These are phyloP conservation scores for Calyptommatus sinebrachiatus DNA, from an alignment of 2,113 vertebrate genomes.

Conservation along the genomic window DNA sequence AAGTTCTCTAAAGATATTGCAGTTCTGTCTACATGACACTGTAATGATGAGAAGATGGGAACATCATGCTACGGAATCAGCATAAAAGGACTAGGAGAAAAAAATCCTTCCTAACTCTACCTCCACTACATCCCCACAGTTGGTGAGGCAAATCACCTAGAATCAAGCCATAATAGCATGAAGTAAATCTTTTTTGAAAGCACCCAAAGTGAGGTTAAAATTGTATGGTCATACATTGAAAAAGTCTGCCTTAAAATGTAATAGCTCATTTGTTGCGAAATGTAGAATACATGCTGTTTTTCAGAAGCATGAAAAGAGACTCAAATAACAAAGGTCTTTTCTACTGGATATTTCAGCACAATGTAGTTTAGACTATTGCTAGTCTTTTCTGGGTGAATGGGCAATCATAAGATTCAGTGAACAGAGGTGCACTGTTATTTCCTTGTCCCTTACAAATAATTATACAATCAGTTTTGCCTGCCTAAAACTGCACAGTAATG, in stretches of 20 bases:
- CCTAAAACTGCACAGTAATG: not conserved
- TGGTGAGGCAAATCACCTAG: too few species aligned
- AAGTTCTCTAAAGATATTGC: too few species aligned
- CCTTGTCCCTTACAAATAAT: not conserved
- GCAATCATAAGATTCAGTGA: conserved; percentile 1
- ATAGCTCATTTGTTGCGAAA: not conserved
- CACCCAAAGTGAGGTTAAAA: not conserved
- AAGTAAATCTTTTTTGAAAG: too few species aligned
- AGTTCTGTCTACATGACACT: too few species aligned
- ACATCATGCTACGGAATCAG: too few species aligned
- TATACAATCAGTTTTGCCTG: not conserved
- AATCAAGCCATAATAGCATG: too few species aligned
- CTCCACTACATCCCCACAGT: too few species aligned
- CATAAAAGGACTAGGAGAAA: too few species aligned
- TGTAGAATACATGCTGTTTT: not conserved
- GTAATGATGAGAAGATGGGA: too few species aligned
- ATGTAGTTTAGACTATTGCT: not conserved
- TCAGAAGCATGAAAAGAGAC: not conserved
- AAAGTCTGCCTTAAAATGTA: not conserved
- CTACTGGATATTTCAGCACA: not conserved
- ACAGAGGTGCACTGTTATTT: not conserved
- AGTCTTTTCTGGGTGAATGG: not conserved
- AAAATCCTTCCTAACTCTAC: too few species aligned
- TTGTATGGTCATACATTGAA: not conserved
- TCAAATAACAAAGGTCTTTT: not conserved